Conservation (phyloP, 1,140 invertebrate species). For the Drosophila ogumai region DNA sequence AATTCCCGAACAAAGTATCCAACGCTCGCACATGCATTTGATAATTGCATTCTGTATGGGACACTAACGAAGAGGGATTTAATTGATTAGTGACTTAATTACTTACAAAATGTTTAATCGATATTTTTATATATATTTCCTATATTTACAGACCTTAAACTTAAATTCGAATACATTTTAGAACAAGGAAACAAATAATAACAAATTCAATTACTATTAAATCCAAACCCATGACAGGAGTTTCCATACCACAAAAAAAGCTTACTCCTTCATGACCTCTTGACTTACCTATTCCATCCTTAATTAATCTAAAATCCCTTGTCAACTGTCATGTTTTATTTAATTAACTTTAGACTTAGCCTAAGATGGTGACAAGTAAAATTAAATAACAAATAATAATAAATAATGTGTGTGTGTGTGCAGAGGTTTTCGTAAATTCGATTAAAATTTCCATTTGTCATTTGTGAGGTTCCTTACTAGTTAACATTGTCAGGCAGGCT, state of each 20-base stretch:
- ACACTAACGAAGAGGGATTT: not conserved
- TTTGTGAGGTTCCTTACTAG: constrained; percentile 53
- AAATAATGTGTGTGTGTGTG: constrained; percentile 26
- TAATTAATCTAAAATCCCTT: not conserved
- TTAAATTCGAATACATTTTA: not conserved
- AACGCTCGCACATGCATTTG: constrained; percentile 13
- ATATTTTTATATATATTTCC: not conserved
- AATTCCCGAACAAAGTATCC: constrained; percentile 22
- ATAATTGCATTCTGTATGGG: constrained; percentile 21
- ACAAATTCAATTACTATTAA: too few species aligned
- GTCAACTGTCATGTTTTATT: constrained; percentile 27
- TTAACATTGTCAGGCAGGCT: constrained; percentile 43
- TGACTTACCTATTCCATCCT: not conserved
- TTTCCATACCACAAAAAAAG: not conserved
- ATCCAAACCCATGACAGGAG: too few species aligned
- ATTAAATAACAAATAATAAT: constrained; percentile 69
- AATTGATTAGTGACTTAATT: not conserved
- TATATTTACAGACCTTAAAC: too few species aligned
- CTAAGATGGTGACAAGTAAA: constrained; percentile 43
- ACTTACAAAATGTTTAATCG: not conserved
- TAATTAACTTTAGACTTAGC: constrained; percentile 41
- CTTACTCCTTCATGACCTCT: not conserved
- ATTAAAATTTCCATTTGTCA: constrained; percentile 57
- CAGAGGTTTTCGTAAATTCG: constrained; percentile 54
- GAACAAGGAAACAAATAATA: not conserved